Evolutionary conservation across 1,140 invertebrate species (phyloP).

Genomic region (Formica selysi): DNA sequence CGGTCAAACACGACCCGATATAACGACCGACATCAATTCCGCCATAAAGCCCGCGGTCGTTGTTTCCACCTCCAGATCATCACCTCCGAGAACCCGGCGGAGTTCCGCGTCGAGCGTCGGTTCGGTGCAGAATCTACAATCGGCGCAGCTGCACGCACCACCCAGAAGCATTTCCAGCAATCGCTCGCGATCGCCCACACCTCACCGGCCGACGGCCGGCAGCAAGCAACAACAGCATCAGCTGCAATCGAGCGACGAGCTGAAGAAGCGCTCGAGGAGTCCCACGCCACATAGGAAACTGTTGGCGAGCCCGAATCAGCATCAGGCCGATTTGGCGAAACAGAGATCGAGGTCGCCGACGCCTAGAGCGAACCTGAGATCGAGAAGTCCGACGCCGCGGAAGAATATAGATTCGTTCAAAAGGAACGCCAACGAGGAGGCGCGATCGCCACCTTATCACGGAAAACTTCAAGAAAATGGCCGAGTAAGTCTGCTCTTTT

Average conservation of each 20-base stretch:
- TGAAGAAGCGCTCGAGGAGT: constrained; percentile 85
- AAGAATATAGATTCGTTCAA: constrained; percentile 72
- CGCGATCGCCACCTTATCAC: constrained; percentile 77
- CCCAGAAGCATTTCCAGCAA: constrained; percentile 82
- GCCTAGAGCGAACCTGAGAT: constrained; percentile 76
- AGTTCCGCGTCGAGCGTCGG: constrained; percentile 87
- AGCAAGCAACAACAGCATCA: constrained; percentile 68
- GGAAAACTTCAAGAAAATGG: constrained; percentile 56
- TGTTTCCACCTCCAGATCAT: constrained; percentile 84
- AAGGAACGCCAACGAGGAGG: constrained; percentile 76
- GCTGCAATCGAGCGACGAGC: constrained; percentile 79
- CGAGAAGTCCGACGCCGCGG: constrained; percentile 77
- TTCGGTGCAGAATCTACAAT: constrained; percentile 80
- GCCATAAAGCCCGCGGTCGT: constrained; percentile 21
- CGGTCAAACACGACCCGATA: neutral
- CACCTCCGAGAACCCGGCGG: constrained; percentile 87
- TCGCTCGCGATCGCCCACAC: constrained; percentile 87
- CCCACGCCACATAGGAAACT: constrained; percentile 82
- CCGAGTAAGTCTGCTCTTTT: constrained; percentile 53
- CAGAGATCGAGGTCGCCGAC: constrained; percentile 84
- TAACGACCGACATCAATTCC: constrained; percentile 55
- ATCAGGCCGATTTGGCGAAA: constrained; percentile 75
- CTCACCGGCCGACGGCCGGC: constrained; percentile 74
- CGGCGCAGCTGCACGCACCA: constrained; percentile 80
- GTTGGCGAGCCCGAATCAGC: constrained; percentile 69